A percentile compares a stretch with the other conserved stretches of the same genome.
Conservation (phyloP, 2,113 vertebrate species). For the Oceanodroma tethys region DNA sequence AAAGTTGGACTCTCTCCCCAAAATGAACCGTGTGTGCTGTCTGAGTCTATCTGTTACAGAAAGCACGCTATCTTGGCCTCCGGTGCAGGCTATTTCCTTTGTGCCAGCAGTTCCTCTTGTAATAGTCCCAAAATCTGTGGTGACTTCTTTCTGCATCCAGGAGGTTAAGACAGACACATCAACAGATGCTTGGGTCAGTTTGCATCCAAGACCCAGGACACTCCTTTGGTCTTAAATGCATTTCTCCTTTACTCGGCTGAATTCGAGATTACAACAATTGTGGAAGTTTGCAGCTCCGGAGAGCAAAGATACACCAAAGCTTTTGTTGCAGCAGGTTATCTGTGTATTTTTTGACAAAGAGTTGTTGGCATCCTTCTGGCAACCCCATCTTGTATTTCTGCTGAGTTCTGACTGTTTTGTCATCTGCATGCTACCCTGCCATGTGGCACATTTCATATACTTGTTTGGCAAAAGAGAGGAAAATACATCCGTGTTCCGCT, state of each 20-base stretch:
- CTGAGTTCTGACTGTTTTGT: slow-evolving; percentile 45
- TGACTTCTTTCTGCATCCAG: background rate
- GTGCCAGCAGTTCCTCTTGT: background rate
- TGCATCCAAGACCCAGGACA: background rate
- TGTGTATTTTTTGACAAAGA: background rate
- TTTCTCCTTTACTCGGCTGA: background rate
- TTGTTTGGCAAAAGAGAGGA: slow-evolving; percentile 23
- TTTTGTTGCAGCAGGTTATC: background rate
- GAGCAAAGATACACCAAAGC: background rate
- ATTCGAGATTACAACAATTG: fast-evolving
- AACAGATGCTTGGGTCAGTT: background rate
- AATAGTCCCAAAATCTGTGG: background rate
- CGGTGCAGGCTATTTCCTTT: background rate
- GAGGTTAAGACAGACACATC: background rate
- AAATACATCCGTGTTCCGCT: slow-evolving; percentile 19
- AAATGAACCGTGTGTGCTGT: background rate
- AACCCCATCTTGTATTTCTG: slow-evolving; percentile 50
- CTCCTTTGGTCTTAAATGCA: background rate
- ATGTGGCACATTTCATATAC: slow-evolving; percentile 20
- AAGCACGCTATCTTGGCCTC: background rate
- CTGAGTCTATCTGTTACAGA: background rate
- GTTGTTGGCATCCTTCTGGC: slow-evolving; percentile 13
- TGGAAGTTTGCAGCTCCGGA: background rate
- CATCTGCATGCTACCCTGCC: slow-evolving; percentile 53
- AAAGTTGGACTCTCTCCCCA: background rate